phyloP scores from a whole-genome alignment of 2,888 invertebrate genomes.

The Scaptodrosophila latifasciaeformis region DNA sequence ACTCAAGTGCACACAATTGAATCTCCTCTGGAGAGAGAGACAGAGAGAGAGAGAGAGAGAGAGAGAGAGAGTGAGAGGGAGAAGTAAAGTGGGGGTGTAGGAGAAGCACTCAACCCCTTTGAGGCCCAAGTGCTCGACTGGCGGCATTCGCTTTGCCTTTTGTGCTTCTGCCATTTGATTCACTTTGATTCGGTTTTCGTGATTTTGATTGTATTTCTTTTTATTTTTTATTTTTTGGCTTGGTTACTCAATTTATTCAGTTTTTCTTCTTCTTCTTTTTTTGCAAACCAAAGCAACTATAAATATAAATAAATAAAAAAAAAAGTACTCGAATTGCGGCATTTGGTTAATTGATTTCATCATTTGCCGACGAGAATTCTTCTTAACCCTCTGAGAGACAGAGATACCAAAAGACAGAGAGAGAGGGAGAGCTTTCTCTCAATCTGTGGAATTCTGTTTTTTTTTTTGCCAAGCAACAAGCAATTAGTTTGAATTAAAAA shows the following conservation, averaged over 20 bases:
- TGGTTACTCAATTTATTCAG: no score
- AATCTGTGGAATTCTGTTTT: no score
- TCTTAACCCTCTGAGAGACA: no score
- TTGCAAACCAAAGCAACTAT: no score
- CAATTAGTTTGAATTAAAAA: no score
- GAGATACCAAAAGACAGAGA: no score
- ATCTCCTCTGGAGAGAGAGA: constrained; percentile 39
- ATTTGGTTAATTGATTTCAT: constrained; percentile 66
- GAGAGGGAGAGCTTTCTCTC: no score
- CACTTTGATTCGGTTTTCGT: constrained; percentile 32
- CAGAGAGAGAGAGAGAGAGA: constrained; percentile 12
- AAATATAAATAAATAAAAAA: no score
- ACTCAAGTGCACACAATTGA: constrained; percentile 69
- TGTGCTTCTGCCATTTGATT: constrained; percentile 6
- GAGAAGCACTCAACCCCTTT: constrained; percentile 39
- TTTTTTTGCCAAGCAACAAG: no score
- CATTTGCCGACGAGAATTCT: constrained; percentile 13
- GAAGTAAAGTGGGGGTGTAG: constrained; percentile 5
- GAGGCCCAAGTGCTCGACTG: constrained; percentile 28
- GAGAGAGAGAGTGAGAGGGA: constrained; percentile 3
- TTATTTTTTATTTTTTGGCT: no score
- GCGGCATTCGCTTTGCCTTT: constrained; percentile 16
- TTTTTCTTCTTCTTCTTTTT: no score
- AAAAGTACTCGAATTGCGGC: constrained; percentile 51
- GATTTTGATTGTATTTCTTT: constrained; percentile 13